Evolutionary conservation across 2,113 vertebrate species (phyloP), one percentile per base, ranked within the genome.

Genomic region (Pelmatolapia mariae): DNA sequence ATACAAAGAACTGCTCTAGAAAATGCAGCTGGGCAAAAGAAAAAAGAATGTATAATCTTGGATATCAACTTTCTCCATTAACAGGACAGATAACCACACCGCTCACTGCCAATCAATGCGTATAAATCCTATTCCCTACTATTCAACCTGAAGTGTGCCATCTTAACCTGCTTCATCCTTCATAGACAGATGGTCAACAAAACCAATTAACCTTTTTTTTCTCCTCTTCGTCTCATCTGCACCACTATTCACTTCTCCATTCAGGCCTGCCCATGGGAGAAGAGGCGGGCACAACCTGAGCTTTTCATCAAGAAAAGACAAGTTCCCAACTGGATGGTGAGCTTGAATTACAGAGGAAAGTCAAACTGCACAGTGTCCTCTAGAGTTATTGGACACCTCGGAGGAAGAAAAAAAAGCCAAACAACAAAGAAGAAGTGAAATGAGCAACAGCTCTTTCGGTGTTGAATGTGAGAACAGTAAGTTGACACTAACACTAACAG

Each of bases 121-220:
- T 92, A 94, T 61, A 85, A 95, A 95, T 95, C 94, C 94, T 92
- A 59, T 81, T 89, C 82, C 93, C 96, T 95, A 95, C 96, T 94
- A 86, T 92, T 91, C 94, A 89, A 92, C 89, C 91, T 94, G 92
- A 92, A 89, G 92, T 92, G 92, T 54, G 88, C 82, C 50, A 53
- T 87, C 66, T 76, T 81, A 29, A 47, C 90, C 94, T 86, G 82
- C 87, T 89, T 86, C 91, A 78, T 94, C 92, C 81, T 86, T 85
- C 85, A 87, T 85, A 96, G 97, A 96, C 97, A 98, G 97, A 97
- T 97, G 96, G 97, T 96, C 96, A 95, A 95, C 90, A 84, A 96
- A 98, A 96, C 94, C 96, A 97, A 96, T 97, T 98, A 97, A 97
- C 97, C 97, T 97, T 96, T 96, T 96, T 76, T 92, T 89, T 93